phyloP scores from a whole-genome alignment of 37 sponge, comb jelly and placozoan genomes.

The Haliclona indistincta region DNA sequence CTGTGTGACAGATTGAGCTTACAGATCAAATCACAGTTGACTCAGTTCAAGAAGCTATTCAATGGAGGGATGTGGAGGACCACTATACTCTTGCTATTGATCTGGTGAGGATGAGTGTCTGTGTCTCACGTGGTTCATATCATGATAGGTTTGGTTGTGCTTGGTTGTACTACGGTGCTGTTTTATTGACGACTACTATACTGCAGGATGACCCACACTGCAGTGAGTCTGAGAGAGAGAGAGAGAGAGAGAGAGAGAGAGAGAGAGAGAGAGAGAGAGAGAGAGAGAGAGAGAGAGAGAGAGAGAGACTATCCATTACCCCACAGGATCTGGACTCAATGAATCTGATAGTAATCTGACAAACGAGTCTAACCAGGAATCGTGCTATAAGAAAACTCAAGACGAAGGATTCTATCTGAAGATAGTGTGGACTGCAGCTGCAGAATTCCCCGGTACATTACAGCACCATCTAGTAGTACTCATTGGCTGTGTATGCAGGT shows the following conservation, averaged over 20 bases:
- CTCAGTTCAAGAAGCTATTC: conserved; percentile 16
- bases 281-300: conserved; percentile 22
- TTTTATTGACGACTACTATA: conserved; percentile 67
- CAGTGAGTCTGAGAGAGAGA: neutral
- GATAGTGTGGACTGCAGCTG: conserved; percentile 73
- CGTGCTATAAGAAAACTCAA: too few relatives aligned
- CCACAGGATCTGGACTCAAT: too few relatives aligned
- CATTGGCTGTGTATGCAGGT: conserved; percentile 24
- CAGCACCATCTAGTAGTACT: neutral
- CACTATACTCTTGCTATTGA: conserved; percentile 34
- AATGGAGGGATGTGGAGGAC: conserved; percentile 63
- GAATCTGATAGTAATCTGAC: too few relatives aligned
- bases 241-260: neutral
- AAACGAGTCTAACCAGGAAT: too few relatives aligned
- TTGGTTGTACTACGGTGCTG: conserved; percentile 66
- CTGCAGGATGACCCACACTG: conserved; percentile 69
- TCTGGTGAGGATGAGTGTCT: conserved; percentile 39
- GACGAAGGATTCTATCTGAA: conserved; percentile 39
- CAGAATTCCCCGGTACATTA: conserved; percentile 73
- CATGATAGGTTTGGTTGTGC: conserved; percentile 40
- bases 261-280: conserved; percentile 9
- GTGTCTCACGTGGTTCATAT: neutral
- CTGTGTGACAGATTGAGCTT: too few relatives aligned
- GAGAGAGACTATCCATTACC: too few relatives aligned
- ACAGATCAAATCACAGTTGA: neutral